Evolutionary conservation across 2,113 vertebrate species (phyloP), one percentile per base, ranked within the genome.

Genomic region (Sclerurus mexicanus): DNA sequence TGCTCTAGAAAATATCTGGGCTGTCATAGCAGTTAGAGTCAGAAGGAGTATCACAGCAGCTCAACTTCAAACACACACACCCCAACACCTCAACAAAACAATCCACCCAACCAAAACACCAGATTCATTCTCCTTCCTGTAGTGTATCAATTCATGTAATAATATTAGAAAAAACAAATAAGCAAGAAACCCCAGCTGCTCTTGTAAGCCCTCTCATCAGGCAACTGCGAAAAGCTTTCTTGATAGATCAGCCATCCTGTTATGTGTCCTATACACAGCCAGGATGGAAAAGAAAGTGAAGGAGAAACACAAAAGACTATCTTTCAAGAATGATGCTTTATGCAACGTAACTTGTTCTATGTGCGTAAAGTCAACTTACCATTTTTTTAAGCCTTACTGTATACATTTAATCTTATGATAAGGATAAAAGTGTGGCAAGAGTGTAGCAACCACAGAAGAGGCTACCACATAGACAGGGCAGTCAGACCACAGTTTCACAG

Each of bases 381-480:
- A 1, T 18, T 64, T 46, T n/a, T 52, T 63, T 25, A 64, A 63
- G 19, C 69, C 23, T 46, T 23, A 31, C 27, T 49, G 6, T 2
- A 28, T 1, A 21, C 12, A 23, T 4, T 33, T 17, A 52, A 35
- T 25, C 27, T n/a, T 40, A 28, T 2, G 9, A 58, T 28, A 83
- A 60, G 58, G 47, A 14, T 31, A 15, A 10, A 67, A 59, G 35
- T 6, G 6, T 12, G 44, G 8, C 27, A 56, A 35, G 35, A 58
- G 44, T 3, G 9, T 3, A 79, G 23, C 53, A 50, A 19, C 18
- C 37, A 12, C 23, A 52, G 78, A 66, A 15, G 12, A n/a, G 33
- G 31, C 31, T 6, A 58, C 12, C 4, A 19, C 25, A 12, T 0
- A 4, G 24, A 7, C 2, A 25, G 20, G 37, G 19, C 2, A 3